Evolutionary conservation across 1,140 invertebrate genomes (phyloP).

Genomic region (Augochlora pura): DNA sequence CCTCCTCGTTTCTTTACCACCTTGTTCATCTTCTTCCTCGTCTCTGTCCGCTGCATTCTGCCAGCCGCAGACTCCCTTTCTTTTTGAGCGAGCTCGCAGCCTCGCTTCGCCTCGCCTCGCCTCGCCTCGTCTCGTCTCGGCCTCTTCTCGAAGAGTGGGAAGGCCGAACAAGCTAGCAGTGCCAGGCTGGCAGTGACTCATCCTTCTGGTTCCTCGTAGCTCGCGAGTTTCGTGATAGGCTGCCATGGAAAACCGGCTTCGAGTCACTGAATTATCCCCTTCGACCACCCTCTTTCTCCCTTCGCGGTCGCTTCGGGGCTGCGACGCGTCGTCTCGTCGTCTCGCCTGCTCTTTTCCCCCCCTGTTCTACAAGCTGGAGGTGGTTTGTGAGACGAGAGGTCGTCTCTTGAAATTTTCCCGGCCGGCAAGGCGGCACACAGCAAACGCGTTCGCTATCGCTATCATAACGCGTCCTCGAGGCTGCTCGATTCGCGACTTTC

Average conservation of each 20-base stretch:
- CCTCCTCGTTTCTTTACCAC: conserved; percentile 52
- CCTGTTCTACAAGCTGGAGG: no score
- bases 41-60: conserved; percentile 14
- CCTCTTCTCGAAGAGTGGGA: conserved; percentile 38
- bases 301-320: conserved; percentile 1
- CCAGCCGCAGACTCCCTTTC: conserved; percentile 21
- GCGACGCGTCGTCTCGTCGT: no score
- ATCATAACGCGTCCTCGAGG: not conserved
- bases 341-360: no score
- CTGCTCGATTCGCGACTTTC: conserved; percentile 49
- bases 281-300: conserved; percentile 9
- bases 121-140: no score
- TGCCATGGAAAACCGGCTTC: conserved; percentile 67
- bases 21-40: conserved; percentile 49
- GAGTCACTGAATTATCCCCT: conserved; percentile 66
- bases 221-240: conserved; percentile 62
- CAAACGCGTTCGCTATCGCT: no score
- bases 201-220: conserved; percentile 64
- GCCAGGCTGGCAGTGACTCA: conserved; percentile 53
- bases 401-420: no score
- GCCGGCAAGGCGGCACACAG: no score
- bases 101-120: no score
- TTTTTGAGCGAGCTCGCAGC: conserved; percentile 42
- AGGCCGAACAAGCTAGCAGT: conserved; percentile 31
- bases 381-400: no score